Base-by-base conservation (phyloP, 2,888 invertebrate species). In the Dilophus febrilis region DNA sequence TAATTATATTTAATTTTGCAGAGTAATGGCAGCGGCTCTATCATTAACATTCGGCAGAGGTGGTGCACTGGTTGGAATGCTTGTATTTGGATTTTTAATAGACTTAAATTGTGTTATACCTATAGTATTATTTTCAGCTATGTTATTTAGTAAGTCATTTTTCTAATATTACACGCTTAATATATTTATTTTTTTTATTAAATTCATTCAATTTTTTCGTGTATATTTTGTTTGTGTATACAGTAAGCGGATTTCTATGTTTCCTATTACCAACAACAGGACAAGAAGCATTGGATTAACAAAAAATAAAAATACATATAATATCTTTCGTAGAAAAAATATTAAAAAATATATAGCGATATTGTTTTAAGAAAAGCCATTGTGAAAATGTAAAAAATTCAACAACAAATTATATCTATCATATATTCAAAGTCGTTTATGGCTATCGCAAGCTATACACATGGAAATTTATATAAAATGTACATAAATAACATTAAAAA, bases 11-110 rank as follows among this genome's bases (percentile, higher is more conserved):
- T n/a, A n/a, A n/a, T n/a, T n/a, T 40, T 18, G 39, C 58, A 82
- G 83, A 66, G 82, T 83, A 54, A 82, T 83, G 81, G 83, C 82
- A 28, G 82, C 82, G 22, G 82, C 82, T 32, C 62, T 83, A 32
- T 81, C 82, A 11, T 66, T 82, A 45, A 82, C 82, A 13, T 79
- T 79, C 57, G 83, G 83, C 41, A 70, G 83, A 65, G 71, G 78
- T 46, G 83, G 83, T 37, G 82, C 81, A 46, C 65, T 83, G 40
- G 59, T 81, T 38, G 83, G 82, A 45, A 82, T 82, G 63, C 62
- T 83, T 48, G 62, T 81, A 35, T 82, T 83, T 55, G 82, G 83
- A 43, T 80, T 79, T 61, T 68, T 83, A 47, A 81, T 83, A 49
- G 83, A 83, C 65, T 67, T 81, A 51, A 79, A 81, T 57, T 83